phyloP scores from a whole-genome alignment of 2,113 vertebrate species.

The Xenus cinereus region DNA sequence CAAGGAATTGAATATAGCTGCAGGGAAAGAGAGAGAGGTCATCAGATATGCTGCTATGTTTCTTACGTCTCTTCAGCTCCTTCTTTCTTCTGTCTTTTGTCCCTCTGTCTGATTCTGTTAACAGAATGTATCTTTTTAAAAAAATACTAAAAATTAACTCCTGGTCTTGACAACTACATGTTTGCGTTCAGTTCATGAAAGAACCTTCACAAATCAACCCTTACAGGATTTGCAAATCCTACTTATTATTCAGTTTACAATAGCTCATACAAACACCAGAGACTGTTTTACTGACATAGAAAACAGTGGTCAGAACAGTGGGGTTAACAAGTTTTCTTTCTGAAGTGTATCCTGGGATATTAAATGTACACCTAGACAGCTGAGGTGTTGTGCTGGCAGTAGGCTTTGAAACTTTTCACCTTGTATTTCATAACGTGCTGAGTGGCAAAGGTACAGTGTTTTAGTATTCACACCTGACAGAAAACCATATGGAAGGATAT shows the following conservation, averaged over 20 bases:
- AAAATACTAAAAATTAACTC: neutral
- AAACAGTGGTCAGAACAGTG: neutral
- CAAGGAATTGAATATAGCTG: neutral
- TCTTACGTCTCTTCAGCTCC: neutral
- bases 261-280: neutral
- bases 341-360: neutral
- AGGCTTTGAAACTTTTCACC: neutral
- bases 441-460: neutral
- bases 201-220: neutral
- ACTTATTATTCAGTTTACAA: neutral
- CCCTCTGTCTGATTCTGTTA: neutral
- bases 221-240: neutral
- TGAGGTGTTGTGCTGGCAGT: neutral
- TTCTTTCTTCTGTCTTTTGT: neutral
- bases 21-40: neutral
- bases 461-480: neutral
- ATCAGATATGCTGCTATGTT: neutral
- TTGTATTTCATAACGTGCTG: neutral
- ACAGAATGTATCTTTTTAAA: neutral
- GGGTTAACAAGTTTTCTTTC: neutral
- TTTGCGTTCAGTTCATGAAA: slow-evolving; percentile 14
- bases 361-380: fast-evolving
- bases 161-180: neutral
- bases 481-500: neutral
- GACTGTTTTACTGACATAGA: neutral